Base-by-base conservation (phyloP, 2,113 vertebrate genomes). In the Aramus guarauna region DNA sequence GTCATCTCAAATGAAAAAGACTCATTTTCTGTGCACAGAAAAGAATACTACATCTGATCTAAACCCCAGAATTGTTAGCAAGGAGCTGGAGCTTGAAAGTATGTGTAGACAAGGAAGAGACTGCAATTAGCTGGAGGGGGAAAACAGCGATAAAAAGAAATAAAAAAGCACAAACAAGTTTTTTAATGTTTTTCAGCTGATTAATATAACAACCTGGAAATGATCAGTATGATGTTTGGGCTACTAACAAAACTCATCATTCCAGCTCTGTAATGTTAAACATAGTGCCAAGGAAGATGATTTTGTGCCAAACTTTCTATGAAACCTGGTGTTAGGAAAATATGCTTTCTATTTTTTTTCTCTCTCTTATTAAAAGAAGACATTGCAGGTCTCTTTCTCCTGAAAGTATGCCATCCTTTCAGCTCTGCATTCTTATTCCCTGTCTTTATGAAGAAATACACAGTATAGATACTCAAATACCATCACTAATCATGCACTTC, bases 281-380 rank as follows among this genome's bases (percentile, higher is more conserved):
- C 64, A 72, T 30, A 60, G 32, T 50, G 73, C 79, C 91, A 91
- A 74, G 26, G 24, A 75, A 90, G 63, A 52, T 19, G 39, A 66
- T 84, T 86, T 94, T 81, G 24, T 87, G 85, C 80, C 69, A 94
- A 89, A 72, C 15, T 78, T 93, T 69, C 64, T 63, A 0, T 59
- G 84, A 80, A 48, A 96, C 85, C 72, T 92, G 48, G 76, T 81
- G 52, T 47, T 91, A 74, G 59, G 68, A 88, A 96, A 95, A 93
- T 34, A 91, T 53, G 52, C 10, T 90, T 93, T 80, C 27, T 78
- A 34, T 55, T 94, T 79, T 58, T 88, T 83, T 73, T 83, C 15
- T 73, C 11, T 83, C 8, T 78, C 75, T 90, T 82, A 73, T 78
- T 80, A 63, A 93, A 81, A 73, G 23, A 74, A 78, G 34, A 47